These are phyloP conservation scores for Solenopsis fugax DNA, from an alignment of 1,140 invertebrate genomes.

Conservation along the genomic window DNA sequence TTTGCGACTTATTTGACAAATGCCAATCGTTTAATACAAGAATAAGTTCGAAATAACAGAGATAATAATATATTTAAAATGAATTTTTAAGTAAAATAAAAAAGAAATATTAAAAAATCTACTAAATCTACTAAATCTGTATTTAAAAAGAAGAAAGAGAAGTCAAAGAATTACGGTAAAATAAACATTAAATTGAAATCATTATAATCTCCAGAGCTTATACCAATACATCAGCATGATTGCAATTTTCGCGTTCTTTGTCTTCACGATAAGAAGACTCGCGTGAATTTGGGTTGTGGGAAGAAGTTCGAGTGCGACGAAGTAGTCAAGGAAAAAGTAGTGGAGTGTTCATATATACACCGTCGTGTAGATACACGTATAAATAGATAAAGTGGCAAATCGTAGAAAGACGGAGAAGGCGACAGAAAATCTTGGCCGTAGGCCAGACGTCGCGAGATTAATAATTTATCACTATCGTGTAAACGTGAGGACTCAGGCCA, in stretches of 20 bases:
- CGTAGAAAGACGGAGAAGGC: slow-evolving; percentile 61
- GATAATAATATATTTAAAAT: background rate
- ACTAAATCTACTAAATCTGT: slow-evolving; percentile 1
- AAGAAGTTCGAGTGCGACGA: background rate
- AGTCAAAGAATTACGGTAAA: background rate
- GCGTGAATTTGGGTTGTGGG: slow-evolving; percentile 63
- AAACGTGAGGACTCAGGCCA: slow-evolving; percentile 74
- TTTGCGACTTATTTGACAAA: background rate
- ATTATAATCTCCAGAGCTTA: background rate
- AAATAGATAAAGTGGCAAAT: slow-evolving; percentile 69
- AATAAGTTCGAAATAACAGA: background rate
- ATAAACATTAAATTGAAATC: background rate
- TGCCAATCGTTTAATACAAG: background rate
- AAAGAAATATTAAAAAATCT: background rate
- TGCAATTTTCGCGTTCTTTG: slow-evolving; percentile 36
- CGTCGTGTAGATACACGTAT: slow-evolving; percentile 36
- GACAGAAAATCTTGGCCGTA: slow-evolving; percentile 80
- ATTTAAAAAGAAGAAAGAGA: background rate
- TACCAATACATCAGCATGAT: background rate
- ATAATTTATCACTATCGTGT: slow-evolving; percentile 83
- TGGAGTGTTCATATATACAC: background rate
- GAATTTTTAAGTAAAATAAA: background rate
- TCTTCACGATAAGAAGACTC: background rate
- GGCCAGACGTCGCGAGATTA: slow-evolving; percentile 81
- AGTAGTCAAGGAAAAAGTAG: background rate